Base-by-base conservation (phyloP, 1,140 invertebrate species). In the Charaxes varanes region DNA sequence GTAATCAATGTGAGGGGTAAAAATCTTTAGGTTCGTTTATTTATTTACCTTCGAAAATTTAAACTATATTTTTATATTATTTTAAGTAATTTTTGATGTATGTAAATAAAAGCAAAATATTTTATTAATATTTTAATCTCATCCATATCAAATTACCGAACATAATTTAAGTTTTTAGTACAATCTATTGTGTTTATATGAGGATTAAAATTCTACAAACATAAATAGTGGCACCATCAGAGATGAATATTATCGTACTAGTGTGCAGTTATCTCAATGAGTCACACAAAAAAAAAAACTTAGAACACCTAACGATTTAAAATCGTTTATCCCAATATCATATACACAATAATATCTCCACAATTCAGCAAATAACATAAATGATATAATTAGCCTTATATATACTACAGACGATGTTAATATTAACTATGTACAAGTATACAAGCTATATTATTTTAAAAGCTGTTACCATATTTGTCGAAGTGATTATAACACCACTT, bases 61-160 rank as follows among this genome's bases (percentile, higher is more conserved):
- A n/a, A n/a, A n/a, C 6, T 15, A 31, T 31, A 7, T 31, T 31
- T 14, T 31, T 31, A 31, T 18, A 12, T 2, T 10, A 10, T 4
- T 6, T 26, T 16, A 14, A 16, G 15, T 15, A 11, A 12, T 12
- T 35, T 26, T 22, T 11, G 14, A 35, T 12, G 16, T 14, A 2
- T 30, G 6, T 33, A 23, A 26, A 27, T 28, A 55, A 26, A 52
- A 58, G 53, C 51, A 43, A 61, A 51, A 63, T 37, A 38, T 26
- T 40, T 51, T 50, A 59, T 63, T 71, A 23, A 62, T 37, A 52
- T 70, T 82, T 82, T 82, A 80, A 80, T 82, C 71, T 82, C 78
- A 69, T 71, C 57, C 70, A 82, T 83, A 83, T 80, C 76, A 83
- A 80, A 83, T 72, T 80, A 83, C 55, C 62, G 74, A 79, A 78